These are phyloP conservation scores for Melitaea athalia DNA, from an alignment of 2,888 invertebrate species.

Conservation along the genomic window DNA sequence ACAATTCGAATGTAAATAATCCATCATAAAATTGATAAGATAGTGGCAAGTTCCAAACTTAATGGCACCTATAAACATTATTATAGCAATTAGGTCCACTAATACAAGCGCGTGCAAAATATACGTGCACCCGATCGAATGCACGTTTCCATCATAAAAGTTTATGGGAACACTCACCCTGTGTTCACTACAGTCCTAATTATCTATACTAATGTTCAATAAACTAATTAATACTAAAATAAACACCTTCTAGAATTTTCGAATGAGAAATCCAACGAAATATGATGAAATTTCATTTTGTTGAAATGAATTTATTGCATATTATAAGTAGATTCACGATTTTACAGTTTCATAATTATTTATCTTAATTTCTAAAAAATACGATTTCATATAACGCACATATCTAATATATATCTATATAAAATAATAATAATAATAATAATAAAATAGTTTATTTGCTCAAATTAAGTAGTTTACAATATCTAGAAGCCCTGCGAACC, in stretches of 20 bases:
- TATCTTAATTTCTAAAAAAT: no score
- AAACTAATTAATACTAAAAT: neutral
- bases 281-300: no score
- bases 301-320: neutral
- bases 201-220: neutral
- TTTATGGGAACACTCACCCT: constrained; percentile 37
- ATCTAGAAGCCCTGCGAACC: no score
- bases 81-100: constrained; percentile 16
- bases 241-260: neutral
- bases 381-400: no score
- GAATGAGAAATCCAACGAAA: neutral
- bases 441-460: no score
- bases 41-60: constrained; percentile 17
- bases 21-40: constrained; percentile 20
- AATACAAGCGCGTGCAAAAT: constrained; percentile 27
- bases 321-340: no score
- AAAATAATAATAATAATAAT: no score
- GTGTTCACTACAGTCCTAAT: neutral
- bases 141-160: constrained; percentile 26
- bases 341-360: no score
- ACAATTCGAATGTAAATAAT: neutral
- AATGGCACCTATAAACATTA: constrained; percentile 26
- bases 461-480: no score
- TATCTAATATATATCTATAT: no score
- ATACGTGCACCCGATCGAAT: constrained; percentile 23